Percentiles rank a stretch among this genome's conserved stretches.
Evolutionary conservation across 2,797 vertebrate genomes (phyloP).

Genomic region (Eidolon dupreanum): DNA sequence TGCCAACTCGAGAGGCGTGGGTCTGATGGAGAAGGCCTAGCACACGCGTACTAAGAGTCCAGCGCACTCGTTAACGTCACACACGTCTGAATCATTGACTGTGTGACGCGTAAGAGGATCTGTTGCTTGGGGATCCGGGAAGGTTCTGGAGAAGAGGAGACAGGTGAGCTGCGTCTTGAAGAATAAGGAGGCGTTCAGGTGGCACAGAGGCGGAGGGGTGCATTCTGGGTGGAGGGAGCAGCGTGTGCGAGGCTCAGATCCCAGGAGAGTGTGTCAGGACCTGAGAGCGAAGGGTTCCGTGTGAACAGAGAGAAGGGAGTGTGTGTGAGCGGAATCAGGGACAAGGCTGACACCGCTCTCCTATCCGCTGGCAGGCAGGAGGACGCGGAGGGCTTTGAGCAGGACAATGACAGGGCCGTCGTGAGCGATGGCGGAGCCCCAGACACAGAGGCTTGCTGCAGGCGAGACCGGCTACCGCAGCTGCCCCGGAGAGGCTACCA

Average conservation of each 20-base stretch:
- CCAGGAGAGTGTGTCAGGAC: neutral
- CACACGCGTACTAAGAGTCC: neutral
- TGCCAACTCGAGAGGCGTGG: neutral
- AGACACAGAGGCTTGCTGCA: neutral
- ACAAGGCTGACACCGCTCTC: neutral
- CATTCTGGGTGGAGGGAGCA: neutral
- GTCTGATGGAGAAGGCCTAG: neutral
- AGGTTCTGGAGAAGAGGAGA: neutral
- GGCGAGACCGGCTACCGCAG: accelerated
- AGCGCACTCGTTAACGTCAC: neutral
- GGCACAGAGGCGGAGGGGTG: neutral
- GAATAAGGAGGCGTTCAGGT: neutral
- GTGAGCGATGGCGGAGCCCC: neutral
- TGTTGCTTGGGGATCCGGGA: neutral
- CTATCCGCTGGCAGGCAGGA: accelerated
- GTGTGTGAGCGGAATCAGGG: neutral
- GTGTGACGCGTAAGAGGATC: neutral
- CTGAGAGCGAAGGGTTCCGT: neutral
- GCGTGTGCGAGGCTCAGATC: neutral
- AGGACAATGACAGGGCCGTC: accelerated
- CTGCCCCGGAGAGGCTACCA: accelerated
- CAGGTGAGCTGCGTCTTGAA: neutral
- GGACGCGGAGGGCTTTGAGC: neutral
- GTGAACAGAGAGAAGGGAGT: neutral
- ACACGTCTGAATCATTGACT: neutral